Percentiles rank a stretch among this genome's conserved stretches.
Conservation (phyloP, 2,797 vertebrate species). For the Muraenolepis orangiensis region DNA sequence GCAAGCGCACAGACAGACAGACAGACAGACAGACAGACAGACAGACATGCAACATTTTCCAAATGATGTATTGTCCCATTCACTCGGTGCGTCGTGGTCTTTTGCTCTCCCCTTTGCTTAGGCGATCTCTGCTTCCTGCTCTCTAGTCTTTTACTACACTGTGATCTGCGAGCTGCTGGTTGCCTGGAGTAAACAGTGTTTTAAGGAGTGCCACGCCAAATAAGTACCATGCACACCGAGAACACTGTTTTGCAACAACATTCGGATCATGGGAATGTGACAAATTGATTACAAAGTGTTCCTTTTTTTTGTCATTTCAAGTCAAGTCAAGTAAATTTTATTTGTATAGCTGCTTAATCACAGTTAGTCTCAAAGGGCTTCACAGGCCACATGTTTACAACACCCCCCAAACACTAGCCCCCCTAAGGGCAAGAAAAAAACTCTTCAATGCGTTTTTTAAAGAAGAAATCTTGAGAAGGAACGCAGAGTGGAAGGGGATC, state of each 20-base stretch:
- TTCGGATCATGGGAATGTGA: too few species aligned
- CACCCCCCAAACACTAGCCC: too few species aligned
- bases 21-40: neutral
- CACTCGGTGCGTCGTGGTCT: neutral
- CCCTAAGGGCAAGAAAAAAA: too few species aligned
- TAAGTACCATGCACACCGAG: neutral
- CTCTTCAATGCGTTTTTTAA: too few species aligned
- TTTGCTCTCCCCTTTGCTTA: neutral
- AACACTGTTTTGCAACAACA: too few species aligned
- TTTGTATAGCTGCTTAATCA: too few species aligned
- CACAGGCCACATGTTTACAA: too few species aligned
- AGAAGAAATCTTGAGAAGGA: too few species aligned
- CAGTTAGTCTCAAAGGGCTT: too few species aligned
- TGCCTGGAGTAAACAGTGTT: slow-evolving; percentile 19
- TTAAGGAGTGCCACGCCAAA: slow-evolving; percentile 16
- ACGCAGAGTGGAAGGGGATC: too few species aligned
- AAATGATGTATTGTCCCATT: neutral
- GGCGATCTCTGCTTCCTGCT: neutral
- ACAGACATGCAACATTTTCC: neutral
- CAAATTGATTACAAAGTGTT: neutral
- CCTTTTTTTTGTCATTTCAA: neutral
- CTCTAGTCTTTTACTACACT: neutral
- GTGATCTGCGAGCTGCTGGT: neutral
- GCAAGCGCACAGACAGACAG: neutral
- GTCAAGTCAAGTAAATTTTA: too few species aligned